Conservation (phyloP, 2,113 vertebrate species). For the Lampris incognitus region DNA sequence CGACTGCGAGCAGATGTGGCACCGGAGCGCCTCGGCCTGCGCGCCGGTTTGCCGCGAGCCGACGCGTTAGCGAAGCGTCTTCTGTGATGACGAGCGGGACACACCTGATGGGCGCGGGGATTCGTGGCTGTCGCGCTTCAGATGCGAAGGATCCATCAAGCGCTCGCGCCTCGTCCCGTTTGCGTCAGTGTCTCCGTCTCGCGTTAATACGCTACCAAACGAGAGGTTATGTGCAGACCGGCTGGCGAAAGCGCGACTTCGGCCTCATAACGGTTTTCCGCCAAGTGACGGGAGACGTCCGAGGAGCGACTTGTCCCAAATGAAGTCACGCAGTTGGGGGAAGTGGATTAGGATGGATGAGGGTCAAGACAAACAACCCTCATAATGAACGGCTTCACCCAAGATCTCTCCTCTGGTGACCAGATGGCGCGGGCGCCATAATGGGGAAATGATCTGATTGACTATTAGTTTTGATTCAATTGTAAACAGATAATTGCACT, state of each 20-base stretch:
- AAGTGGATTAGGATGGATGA: conserved; percentile 52
- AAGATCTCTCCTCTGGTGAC: conserved; percentile 41
- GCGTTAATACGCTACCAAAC: background rate
- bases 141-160: conserved; percentile 5
- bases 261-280: no score
- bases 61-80: no score
- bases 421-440: conserved; percentile 76
- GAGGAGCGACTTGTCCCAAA: conserved; percentile 48
- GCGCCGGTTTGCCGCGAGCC: no score
- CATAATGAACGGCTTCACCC: conserved; percentile 34
- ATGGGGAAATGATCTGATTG: conserved; percentile 65
- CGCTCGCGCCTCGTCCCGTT: background rate
- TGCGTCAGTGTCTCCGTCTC: background rate
- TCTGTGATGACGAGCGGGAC: no score
- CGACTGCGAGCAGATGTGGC: conserved; percentile 63
- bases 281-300: conserved; percentile 1
- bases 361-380: conserved; percentile 20
- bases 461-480: conserved; percentile 78
- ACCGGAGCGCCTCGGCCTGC: conserved; percentile 5
- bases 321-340: conserved; percentile 12
- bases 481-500: conserved; percentile 69
- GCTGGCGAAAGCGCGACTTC: no score
- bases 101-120: conserved; percentile 10
- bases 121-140: conserved; percentile 33
- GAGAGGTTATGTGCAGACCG: no score